Evolutionary conservation across 2,888 invertebrate species (phyloP), one percentile per base, ranked within the genome.

Genomic region (Phragmatobia fuliginosa): DNA sequence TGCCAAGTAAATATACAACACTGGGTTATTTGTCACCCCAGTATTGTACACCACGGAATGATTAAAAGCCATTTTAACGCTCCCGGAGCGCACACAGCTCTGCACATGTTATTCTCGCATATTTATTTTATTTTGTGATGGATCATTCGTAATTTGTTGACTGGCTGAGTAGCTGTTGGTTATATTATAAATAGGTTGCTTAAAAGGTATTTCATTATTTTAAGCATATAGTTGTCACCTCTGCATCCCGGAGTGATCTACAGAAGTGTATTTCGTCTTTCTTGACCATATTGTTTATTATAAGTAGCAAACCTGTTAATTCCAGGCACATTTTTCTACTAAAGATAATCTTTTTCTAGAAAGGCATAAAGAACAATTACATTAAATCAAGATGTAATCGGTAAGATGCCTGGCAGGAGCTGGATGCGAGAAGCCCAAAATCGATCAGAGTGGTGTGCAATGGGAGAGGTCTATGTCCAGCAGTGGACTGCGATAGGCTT

Each of bases 61-160:
- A 78, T 78, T 71, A 77, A 79, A 73, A 71, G 73, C 68, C 71
- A 72, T 79, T 76, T 79, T 70, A 75, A 61, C 70, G 79, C 63
- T 71, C 76, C 77, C 79, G 28, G 73, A 68, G 68, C 76, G 67
- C 66, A 67, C 28, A 62, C 66, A 49, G 33, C n/a, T 38, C n/a
- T 71, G 67, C 2, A 5, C 16, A n/a, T 41, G 25, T 66, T 41
- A 58, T 59, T 58, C 21, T 66, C n/a, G 16, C 28, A 31, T 38
- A 58, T 31, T 36, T n/a, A 33, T 64, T 18, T 56, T 32, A 56
- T 64, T 52, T 64, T 56, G 16, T 64, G 67, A 77, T 68, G 72
- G 72, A 77, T 66, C 67, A 71, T 68, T 70, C 36, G 28, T 66
- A 64, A 69, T 21, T 61, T 62, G 66, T 68, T 71, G 67, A 60